phyloP scores from a whole-genome alignment of 2,113 vertebrate genomes.

The Lepus timidus region DNA sequence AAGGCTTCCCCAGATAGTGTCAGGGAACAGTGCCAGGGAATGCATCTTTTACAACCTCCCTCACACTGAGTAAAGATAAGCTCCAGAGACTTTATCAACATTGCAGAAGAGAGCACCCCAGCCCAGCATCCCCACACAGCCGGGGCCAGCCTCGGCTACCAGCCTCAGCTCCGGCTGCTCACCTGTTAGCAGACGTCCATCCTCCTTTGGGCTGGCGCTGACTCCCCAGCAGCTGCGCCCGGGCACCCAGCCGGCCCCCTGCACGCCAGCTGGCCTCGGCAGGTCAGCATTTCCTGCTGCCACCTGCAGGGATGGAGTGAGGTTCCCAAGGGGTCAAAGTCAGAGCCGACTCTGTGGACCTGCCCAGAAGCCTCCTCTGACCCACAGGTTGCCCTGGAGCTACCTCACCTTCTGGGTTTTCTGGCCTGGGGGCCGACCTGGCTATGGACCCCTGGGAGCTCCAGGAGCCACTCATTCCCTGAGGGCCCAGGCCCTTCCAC shows the following conservation, averaged over 20 bases:
- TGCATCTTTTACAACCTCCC: slow-evolving; percentile 16
- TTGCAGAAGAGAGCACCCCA: not conserved
- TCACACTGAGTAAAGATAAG: not conserved
- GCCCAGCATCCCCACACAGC: not conserved
- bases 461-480: too few species aligned
- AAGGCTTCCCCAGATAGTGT: not conserved
- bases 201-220: not conserved
- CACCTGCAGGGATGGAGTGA: not conserved
- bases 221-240: not conserved
- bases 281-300: not conserved
- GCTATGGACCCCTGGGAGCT: too few species aligned
- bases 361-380: not conserved
- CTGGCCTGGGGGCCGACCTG: not conserved
- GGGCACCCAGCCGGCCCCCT: not conserved
- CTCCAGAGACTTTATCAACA: not conserved
- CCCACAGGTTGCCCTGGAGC: too few species aligned
- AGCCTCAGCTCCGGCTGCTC: not conserved
- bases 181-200: not conserved
- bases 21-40: slow-evolving; percentile 13
- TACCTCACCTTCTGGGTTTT: not conserved
- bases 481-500: too few species aligned
- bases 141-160: not conserved
- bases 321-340: not conserved
- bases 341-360: not conserved
- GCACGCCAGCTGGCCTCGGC: not conserved